A percentile compares a stretch with the other conserved stretches of the same genome.
These are phyloP conservation scores for Capromys pilorides DNA, from an alignment of 2,797 vertebrate species.

Conservation along the genomic window DNA sequence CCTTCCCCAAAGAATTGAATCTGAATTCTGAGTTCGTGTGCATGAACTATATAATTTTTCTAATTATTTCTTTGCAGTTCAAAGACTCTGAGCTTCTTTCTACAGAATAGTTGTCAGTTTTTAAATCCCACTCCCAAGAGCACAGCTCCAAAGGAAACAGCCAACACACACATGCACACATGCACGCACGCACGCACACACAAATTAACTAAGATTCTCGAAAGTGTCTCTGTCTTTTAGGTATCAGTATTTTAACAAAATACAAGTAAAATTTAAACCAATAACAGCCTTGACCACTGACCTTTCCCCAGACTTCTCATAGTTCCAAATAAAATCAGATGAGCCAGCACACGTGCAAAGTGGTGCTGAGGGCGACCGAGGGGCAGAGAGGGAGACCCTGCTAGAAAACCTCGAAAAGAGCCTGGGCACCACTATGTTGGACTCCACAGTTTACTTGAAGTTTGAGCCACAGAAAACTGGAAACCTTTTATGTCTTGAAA, in stretches of 20 bases:
- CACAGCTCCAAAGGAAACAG: background rate
- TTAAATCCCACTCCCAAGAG: background rate
- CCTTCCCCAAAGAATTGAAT: background rate
- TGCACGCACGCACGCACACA: background rate
- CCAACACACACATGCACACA: background rate
- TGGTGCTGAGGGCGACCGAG: background rate
- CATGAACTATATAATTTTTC: slow-evolving; percentile 21
- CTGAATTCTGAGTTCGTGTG: slow-evolving; percentile 21
- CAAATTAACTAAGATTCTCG: slow-evolving; percentile 4
- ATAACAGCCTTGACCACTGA: background rate
- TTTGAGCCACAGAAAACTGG: background rate
- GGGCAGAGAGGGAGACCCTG: background rate
- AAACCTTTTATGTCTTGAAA: background rate
- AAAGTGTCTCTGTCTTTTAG: slow-evolving; percentile 4
- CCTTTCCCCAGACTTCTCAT: background rate
- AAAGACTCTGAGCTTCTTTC: background rate
- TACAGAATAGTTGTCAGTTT: background rate
- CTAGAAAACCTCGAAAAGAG: background rate
- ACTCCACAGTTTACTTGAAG: background rate
- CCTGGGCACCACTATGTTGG: background rate
- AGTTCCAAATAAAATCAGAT: background rate
- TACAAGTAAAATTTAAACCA: background rate
- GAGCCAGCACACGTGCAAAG: background rate
- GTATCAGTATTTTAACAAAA: background rate
- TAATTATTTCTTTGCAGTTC: slow-evolving; percentile 43